These are phyloP conservation scores for Sipha flava DNA, from an alignment of 1,140 invertebrate genomes.

Conservation along the genomic window DNA sequence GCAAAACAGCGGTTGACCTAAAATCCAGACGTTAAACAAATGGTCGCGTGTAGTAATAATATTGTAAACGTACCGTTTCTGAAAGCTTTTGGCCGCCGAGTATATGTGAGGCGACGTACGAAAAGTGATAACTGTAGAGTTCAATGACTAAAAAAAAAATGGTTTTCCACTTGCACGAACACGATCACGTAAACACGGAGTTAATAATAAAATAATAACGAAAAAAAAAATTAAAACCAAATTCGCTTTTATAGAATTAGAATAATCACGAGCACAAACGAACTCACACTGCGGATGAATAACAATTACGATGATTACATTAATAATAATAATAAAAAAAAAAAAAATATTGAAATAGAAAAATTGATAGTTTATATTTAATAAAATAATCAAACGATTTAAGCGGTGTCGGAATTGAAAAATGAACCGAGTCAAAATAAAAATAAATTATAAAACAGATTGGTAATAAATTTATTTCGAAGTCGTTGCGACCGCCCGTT, in stretches of 20 bases:
- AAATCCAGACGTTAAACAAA: background rate
- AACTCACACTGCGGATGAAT: background rate
- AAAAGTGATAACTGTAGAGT: background rate
- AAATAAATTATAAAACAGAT: background rate
- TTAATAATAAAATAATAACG: background rate
- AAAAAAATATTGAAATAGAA: background rate
- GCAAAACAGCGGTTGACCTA: background rate
- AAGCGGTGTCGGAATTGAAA: no score
- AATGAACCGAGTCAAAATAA: no score
- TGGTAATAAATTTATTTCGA: background rate
- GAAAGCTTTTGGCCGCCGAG: background rate
- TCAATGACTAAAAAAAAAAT: background rate
- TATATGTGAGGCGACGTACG: background rate
- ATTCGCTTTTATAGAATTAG: background rate
- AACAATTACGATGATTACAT: background rate
- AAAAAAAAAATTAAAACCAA: background rate
- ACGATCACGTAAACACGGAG: background rate
- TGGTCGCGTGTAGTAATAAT: background rate
- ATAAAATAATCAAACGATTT: background rate
- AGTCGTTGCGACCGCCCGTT: constrained; percentile 23
- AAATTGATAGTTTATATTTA: no score
- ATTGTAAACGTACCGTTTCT: constrained; percentile 8
- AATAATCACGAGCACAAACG: background rate
- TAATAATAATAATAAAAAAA: background rate
- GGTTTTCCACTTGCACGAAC: background rate